phyloP scores from a whole-genome alignment of 2,113 vertebrate genomes.

The Cervus canadensis region DNA sequence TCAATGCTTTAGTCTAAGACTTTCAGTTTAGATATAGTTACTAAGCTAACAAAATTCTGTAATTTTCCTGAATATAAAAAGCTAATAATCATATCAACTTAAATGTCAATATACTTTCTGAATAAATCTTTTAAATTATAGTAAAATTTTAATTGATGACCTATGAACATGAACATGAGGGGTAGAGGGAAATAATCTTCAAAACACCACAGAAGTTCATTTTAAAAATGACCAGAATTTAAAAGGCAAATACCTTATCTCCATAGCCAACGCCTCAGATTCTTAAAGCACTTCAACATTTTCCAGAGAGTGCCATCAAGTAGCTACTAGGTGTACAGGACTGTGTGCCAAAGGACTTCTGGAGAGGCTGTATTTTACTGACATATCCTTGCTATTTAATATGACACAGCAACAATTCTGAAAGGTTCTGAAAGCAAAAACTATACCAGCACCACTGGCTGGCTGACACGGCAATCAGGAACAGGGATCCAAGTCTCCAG shows the following conservation, averaged over 20 bases:
- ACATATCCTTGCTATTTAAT: neutral
- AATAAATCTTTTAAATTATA: neutral
- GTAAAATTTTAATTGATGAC: neutral
- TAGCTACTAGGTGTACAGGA: neutral
- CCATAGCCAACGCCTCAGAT: neutral
- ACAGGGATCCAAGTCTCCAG: neutral
- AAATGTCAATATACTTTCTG: neutral
- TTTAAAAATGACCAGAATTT: neutral
- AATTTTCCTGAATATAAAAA: neutral
- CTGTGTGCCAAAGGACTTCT: neutral
- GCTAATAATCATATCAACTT: neutral
- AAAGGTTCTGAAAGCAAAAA: neutral
- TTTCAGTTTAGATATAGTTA: neutral
- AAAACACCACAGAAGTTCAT: neutral
- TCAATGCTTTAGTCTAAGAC: neutral
- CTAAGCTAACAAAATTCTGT: neutral
- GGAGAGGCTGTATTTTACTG: neutral
- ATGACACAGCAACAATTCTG: neutral
- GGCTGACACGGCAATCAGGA: fast-evolving
- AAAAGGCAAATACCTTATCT: neutral
- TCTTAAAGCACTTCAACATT: neutral
- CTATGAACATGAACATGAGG: neutral
- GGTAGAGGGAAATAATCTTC: neutral
- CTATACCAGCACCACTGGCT: too few species aligned
- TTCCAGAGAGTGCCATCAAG: neutral